phyloP scores from a whole-genome alignment of 2,888 invertebrate genomes.

The Timema podura region DNA sequence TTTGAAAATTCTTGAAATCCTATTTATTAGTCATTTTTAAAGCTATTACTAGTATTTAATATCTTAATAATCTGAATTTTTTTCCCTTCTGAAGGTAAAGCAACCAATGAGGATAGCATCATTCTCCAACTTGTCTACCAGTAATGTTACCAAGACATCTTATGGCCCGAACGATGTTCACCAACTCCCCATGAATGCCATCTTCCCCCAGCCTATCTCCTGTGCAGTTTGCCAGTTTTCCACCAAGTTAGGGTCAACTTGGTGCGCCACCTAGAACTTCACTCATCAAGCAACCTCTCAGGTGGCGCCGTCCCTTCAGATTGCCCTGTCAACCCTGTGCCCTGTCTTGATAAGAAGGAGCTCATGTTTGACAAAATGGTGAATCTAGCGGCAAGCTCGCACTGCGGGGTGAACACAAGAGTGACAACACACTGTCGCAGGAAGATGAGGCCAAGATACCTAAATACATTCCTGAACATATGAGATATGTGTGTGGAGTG shows the following conservation, averaged over 20 bases:
- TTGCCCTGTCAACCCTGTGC: conserved; percentile 76
- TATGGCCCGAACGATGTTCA: conserved; percentile 37
- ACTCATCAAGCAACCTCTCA: conserved; percentile 44
- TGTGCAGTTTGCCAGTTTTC: conserved; percentile 66
- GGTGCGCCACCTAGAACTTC: conserved; percentile 63
- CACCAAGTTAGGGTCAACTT: conserved; percentile 70
- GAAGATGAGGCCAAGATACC: conserved; percentile 48
- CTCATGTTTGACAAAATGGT: conserved; percentile 82
- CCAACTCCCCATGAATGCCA: conserved; percentile 59
- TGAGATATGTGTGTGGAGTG: conserved; percentile 69
- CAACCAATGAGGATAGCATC: too few species aligned
- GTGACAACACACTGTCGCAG: conserved; percentile 41
- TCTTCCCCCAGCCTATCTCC: conserved; percentile 56
- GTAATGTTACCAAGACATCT: conserved; percentile 28
- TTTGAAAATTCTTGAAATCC: too few species aligned
- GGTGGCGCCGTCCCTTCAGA: conserved; percentile 50
- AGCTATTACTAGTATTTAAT: too few species aligned
- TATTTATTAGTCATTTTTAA: too few species aligned
- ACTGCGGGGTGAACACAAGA: conserved; percentile 34
- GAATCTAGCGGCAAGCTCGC: conserved; percentile 72
- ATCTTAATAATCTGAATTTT: too few species aligned
- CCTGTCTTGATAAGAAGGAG: conserved; percentile 70
- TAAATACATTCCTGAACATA: conserved; percentile 50
- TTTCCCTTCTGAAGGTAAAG: too few species aligned
- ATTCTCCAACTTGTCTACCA: too few species aligned